Base-by-base conservation (phyloP, 2,888 invertebrate genomes). In the Himalopsyche tibetana region DNA sequence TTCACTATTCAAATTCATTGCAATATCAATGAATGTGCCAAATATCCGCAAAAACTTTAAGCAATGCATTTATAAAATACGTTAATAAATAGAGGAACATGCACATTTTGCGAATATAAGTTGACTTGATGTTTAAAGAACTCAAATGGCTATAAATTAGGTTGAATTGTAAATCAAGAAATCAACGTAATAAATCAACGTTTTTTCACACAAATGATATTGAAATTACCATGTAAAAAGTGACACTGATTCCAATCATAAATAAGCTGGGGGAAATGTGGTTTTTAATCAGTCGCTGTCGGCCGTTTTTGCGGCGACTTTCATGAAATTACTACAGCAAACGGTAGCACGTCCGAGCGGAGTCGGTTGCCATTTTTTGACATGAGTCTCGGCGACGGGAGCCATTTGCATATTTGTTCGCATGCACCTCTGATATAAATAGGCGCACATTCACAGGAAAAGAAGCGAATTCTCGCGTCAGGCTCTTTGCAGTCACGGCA, bases 371-470 rank as follows among this genome's bases (percentile, higher is more conserved):
- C 1, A 63, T 63, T 63, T 51, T 63, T 63, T 63, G 63, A 63
- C 63, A 11, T 63, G 19, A 4, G 45, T 82, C 55, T 55, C 83
- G 38, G 83, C 28, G 63, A 74, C 56, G 82, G 28, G 79, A 79
- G 79, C 38, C 51, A 86, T 86, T 86, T 83, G 86, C 86, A 86
- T 86, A 80, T 83, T 85, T 56, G 80, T 74, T 55, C n/a, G 69
- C 42, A 80, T 55, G 82, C 74, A 36, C 84, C 79, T 55, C 84
- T 80, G 80, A 42, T 80, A 55, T 80, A 55, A 84, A 55, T 80
- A 55, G 80, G 42, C 55, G 38, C 84, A 84, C 84, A 84, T 84
- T 84, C 84, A 15, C 63, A 19, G 80, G 84, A 80, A 84, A 84
- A 80, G 55, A 55, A 84, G 80, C 84, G 84, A 84, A 84, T 84